Conservation (phyloP, 2,888 invertebrate genomes). For the Gisinianus flammeolus region DNA sequence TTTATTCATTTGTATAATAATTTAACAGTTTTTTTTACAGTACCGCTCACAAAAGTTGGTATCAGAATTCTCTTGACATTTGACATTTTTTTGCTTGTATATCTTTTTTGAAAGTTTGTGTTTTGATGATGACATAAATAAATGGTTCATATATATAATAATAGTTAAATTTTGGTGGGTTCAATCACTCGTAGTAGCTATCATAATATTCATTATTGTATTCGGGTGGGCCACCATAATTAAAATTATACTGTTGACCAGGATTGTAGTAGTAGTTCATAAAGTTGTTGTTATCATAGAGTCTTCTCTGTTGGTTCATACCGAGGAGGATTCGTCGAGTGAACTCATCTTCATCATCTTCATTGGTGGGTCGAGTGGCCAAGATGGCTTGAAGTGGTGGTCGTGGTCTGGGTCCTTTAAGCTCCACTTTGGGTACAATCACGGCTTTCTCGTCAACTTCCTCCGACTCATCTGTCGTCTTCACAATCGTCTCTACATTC, state of each 20-base stretch:
- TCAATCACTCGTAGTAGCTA: too few species aligned
- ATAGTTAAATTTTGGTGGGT: too few species aligned
- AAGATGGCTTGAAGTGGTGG: constrained; percentile 41
- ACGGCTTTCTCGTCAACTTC: not conserved
- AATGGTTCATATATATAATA: too few species aligned
- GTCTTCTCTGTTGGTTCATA: not conserved
- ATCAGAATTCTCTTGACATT: too few species aligned
- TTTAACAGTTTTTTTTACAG: too few species aligned
- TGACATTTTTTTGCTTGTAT: too few species aligned
- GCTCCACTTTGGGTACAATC: not conserved
- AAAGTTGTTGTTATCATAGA: not conserved
- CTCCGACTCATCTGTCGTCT: not conserved
- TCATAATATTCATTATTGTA: not conserved
- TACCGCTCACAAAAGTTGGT: too few species aligned
- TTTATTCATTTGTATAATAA: too few species aligned
- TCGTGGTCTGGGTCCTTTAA: not conserved
- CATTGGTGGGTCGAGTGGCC: constrained; percentile 45
- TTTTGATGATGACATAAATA: too few species aligned
- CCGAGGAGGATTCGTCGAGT: not conserved
- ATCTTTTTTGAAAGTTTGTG: too few species aligned
- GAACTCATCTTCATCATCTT: constrained; percentile 50
- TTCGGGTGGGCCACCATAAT: too few species aligned
- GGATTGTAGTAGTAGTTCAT: not conserved
- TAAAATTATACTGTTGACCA: not conserved
- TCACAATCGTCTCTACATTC: not conserved